phyloP scores from a whole-genome alignment of 2,113 vertebrate genomes.

The Leptosomus discolor region DNA sequence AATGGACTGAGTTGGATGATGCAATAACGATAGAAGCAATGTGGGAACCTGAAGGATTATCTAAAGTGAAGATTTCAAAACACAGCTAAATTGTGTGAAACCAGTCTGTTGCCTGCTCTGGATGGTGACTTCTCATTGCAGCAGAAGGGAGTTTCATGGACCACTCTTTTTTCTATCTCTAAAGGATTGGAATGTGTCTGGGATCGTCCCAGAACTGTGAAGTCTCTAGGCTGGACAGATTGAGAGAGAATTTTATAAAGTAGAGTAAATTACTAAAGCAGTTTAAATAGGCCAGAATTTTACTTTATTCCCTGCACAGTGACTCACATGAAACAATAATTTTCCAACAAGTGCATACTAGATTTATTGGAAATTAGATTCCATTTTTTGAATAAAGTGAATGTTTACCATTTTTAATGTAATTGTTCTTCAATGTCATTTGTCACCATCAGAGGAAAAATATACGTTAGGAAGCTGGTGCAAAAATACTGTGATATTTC shows the following conservation, averaged over 20 bases:
- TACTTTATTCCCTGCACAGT: background rate
- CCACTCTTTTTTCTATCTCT: background rate
- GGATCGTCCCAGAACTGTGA: background rate
- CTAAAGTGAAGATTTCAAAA: background rate
- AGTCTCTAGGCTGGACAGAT: background rate
- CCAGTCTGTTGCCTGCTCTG: background rate
- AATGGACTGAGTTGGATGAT: background rate
- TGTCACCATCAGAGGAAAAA: background rate
- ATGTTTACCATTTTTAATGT: background rate
- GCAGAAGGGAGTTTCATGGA: background rate
- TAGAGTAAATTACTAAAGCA: background rate
- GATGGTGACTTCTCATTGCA: background rate
- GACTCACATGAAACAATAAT: background rate
- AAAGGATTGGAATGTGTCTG: background rate
- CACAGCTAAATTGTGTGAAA: background rate
- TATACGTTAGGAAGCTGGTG: background rate
- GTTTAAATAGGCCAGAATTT: background rate
- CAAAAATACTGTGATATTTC: background rate
- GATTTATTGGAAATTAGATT: background rate
- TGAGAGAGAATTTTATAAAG: background rate
- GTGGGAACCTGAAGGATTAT: background rate
- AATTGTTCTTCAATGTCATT: background rate
- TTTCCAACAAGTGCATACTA: background rate
- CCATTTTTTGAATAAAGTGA: background rate
- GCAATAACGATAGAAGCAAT: background rate